Evolutionary conservation across 2,113 vertebrate genomes (phyloP).

Genomic region (Halichoeres trimaculatus): DNA sequence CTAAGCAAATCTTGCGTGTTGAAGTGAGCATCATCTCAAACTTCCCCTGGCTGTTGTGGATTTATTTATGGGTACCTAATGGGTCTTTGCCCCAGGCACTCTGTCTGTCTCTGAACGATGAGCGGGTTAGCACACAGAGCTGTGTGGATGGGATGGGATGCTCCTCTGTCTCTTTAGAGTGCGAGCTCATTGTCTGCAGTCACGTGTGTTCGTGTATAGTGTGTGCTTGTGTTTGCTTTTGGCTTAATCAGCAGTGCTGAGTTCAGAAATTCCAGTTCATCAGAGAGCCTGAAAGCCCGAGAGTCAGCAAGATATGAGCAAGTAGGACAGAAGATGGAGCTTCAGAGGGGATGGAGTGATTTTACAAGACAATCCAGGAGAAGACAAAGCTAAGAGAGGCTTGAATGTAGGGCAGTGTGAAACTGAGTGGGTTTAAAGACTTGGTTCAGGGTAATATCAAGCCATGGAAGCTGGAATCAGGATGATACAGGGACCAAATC

Average conservation of each 20-base stretch:
- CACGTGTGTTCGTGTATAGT: constrained; percentile 64
- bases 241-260: constrained; percentile 84
- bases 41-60: constrained; percentile 4
- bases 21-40: constrained; percentile 2
- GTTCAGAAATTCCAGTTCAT: constrained; percentile 81
- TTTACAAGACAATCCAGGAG: constrained; percentile 21
- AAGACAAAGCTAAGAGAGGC: not conserved
- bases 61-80: constrained; percentile 48
- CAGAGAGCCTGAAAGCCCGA: constrained; percentile 52
- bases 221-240: constrained; percentile 77
- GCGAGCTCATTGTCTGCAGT: constrained; percentile 69
- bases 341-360: constrained; percentile 9
- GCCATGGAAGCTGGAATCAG: too few species aligned
- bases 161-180: constrained; percentile 66
- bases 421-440: not conserved
- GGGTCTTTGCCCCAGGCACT: constrained; percentile 40
- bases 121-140: constrained; percentile 23
- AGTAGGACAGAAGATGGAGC: constrained; percentile 63
- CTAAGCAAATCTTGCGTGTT: constrained; percentile 1
- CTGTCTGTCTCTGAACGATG: constrained; percentile 28
- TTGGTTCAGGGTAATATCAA: too few species aligned
- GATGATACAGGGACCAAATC: not conserved
- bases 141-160: constrained; percentile 46
- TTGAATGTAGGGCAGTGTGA: not conserved
- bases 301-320: constrained; percentile 67